Conservation (phyloP, 37 sponge, comb jelly and placozoan genomes). For the Tethya wilhelma region DNA sequence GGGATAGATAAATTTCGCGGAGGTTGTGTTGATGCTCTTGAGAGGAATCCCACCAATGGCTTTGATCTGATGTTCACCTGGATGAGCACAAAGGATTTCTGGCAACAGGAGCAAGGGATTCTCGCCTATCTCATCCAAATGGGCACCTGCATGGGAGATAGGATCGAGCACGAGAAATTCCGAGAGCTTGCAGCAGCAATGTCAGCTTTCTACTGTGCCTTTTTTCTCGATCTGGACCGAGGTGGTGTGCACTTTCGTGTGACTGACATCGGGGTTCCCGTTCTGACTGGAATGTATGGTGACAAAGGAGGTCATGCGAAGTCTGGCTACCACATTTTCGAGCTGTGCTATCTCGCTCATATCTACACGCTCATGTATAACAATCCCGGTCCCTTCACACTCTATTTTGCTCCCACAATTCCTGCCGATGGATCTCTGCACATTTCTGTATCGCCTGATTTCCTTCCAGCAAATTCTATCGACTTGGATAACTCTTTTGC, state of each 20-base stretch:
- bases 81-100: slow-evolving; percentile 33
- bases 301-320: slow-evolving; percentile 41
- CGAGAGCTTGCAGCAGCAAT: slow-evolving; percentile 24
- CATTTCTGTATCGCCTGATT: slow-evolving; percentile 23
- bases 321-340: slow-evolving; percentile 34
- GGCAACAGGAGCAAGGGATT: slow-evolving; percentile 38
- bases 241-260: slow-evolving; percentile 15
- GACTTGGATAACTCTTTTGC: slow-evolving; percentile 3
- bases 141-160: not conserved
- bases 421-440: slow-evolving; percentile 4
- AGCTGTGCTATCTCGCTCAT: slow-evolving; percentile 29
- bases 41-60: slow-evolving; percentile 22
- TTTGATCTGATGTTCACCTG: slow-evolving; percentile 29
- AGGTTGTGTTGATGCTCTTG: slow-evolving; percentile 26
- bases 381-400: slow-evolving; percentile 17
- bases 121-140: slow-evolving; percentile 31
- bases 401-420: slow-evolving; percentile 14
- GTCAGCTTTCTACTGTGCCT: slow-evolving; percentile 33
- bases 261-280: slow-evolving; percentile 12
- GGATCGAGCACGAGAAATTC: not conserved
- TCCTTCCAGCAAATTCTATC: slow-evolving; percentile 10
- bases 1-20: slow-evolving; percentile 25
- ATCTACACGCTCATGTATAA: slow-evolving; percentile 22
- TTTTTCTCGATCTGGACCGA: slow-evolving; percentile 23
- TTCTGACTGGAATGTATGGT: slow-evolving; percentile 11